Base-by-base conservation (phyloP, 1,140 invertebrate genomes). In the Papilio xuthus region DNA sequence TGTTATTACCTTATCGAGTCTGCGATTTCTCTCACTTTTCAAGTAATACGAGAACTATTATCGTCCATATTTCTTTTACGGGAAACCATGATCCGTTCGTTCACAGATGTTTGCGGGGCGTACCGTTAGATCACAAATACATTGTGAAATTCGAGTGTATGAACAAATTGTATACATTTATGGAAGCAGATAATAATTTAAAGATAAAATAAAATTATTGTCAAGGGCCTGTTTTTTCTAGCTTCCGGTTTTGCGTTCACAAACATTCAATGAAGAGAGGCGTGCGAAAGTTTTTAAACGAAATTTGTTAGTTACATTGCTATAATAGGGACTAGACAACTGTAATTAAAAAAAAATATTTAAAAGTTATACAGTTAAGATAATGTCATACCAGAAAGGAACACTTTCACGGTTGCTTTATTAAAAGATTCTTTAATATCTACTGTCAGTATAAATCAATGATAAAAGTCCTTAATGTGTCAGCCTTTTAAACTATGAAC, bases 1-100 rank as follows among this genome's bases (percentile, higher is more conserved):
- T 90, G 90, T 89, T 93, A 93, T 91, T 91, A 90, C 89, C 90
- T 91, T 92, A 92, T 93, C 90, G 85, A 86, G 79, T 85, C 84
- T 81, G 75, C 83, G 85, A 86, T 88, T 93, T 92, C 86, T 92
- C 88, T 89, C 89, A 88, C 88, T 89, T 89, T 85, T 89, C 72
- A 56, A 85, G 88, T 89, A 90, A 92, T 91, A 89, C 87, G 86
- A 91, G 85, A 85, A 78, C 78, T 81, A 88, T 92, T 91, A 90
- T 88, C 81, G 77, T 85, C 83, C 69, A 77, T 79, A 82, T 85
- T 87, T 85, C 86, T 79, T 86, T 87, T 86, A 81, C 79, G 69
- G 63, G 72, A 84, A 83, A 82, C 80, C 60, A 77, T 80, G 79
- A 82, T 81, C 79, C 71, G 70, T 72, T 77, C 82, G 72, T 78